Evolutionary conservation across 2,888 invertebrate species (phyloP), one percentile per base, ranked within the genome.

Genomic region (Nemapogon koenigi): DNA sequence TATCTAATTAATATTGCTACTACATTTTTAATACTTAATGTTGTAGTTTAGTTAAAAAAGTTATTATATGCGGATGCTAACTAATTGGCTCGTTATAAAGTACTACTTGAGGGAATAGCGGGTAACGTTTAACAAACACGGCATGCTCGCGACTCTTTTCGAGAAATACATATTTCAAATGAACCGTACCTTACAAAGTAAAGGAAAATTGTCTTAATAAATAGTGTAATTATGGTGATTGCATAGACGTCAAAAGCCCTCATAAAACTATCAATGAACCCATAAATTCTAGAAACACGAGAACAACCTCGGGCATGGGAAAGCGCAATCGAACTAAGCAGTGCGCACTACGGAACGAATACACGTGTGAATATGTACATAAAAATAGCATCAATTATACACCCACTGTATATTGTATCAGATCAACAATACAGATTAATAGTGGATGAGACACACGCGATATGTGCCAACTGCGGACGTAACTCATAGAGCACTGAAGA

Each of bases 321-420:
- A 65, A 63, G 54, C 50, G 48, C 19, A 55, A 57, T 57, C 55
- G 57, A 61, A 66, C 53, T 56, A 46, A 51, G 52, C 55, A 55
- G 58, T 58, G 51, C 56, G 57, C 52, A 57, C 57, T 50, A 58
- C 50, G 49, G 39, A 47, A 52, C 49, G 49, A 40, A n/a, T 19
- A 19, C 36, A 32, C 59, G 66, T 67, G 65, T 63, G 63, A 67
- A 66, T 57, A 56, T 46, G 55, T 49, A 50, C 58, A 65, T 60
- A 69, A 63, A 65, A 67, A 64, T 66, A 46, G 48, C 58, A 62
- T 62, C 60, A 62, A 69, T 66, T 63, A 57, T 59, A 59, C 58
- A 59, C 54, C 56, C 53, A 57, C 55, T 56, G 49, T 48, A 54
- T 51, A 62, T 60, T 64, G 59, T 59, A 46, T 49, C 46, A 18